Evolutionary conservation across 1,140 invertebrate species (phyloP).

Genomic region (Scaptomyza montana): DNA sequence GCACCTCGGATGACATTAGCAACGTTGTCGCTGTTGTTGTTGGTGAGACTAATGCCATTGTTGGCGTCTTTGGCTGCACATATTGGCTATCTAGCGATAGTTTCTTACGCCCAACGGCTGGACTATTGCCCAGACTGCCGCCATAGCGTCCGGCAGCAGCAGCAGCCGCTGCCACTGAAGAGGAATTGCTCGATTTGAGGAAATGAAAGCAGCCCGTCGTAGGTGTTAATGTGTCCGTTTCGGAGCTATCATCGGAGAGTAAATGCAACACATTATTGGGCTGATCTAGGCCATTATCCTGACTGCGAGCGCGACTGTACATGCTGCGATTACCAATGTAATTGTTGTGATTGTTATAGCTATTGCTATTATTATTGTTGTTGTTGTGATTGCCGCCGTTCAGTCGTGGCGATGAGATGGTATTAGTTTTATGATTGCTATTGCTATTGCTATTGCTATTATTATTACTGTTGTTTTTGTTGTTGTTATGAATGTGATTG

Average conservation of each 20-base stretch:
- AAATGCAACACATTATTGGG: slow-evolving; percentile 27
- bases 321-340: slow-evolving; percentile 8
- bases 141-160: slow-evolving; percentile 33
- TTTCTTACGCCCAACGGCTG: slow-evolving; percentile 74
- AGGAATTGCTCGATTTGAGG: slow-evolving; percentile 30
- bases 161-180: background rate
- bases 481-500: slow-evolving; percentile 40
- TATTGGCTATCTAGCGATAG: slow-evolving; percentile 69
- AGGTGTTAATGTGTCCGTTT: slow-evolving; percentile 58
- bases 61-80: slow-evolving; percentile 14
- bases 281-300: slow-evolving; percentile 60
- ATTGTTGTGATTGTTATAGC: slow-evolving; percentile 26
- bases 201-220: slow-evolving; percentile 73
- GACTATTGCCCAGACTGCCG: slow-evolving; percentile 77
- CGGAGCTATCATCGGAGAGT: slow-evolving; percentile 59
- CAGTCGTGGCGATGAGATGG: slow-evolving; percentile 13
- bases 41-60: background rate
- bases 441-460: slow-evolving; percentile 35
- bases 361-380: slow-evolving; percentile 29
- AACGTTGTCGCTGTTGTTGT: slow-evolving; percentile 7
- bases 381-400: slow-evolving; percentile 42
- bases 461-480: slow-evolving; percentile 26
- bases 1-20: background rate
- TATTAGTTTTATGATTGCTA: slow-evolving; percentile 30
- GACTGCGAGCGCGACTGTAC: slow-evolving; percentile 65